Evolutionary conservation across 2,113 vertebrate genomes (phyloP).

Genomic region (Hippoglossus stenolepis): DNA sequence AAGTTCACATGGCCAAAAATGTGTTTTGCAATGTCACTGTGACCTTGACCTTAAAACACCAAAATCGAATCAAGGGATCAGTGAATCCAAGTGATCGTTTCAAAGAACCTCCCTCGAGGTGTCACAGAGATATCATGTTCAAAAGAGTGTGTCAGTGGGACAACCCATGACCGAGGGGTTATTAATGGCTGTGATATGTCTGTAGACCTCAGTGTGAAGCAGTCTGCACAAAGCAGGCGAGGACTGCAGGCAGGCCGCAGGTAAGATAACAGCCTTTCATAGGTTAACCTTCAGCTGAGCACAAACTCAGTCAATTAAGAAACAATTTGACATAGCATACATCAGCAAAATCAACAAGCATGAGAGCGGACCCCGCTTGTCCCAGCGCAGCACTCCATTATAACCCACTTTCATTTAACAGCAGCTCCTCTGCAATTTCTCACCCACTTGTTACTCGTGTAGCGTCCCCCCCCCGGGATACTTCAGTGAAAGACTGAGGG

Average conservation of each 20-base stretch:
- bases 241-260: conserved; percentile 9
- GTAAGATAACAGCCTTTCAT: conserved; percentile 25
- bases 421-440: conserved; percentile 38
- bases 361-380: conserved; percentile 28
- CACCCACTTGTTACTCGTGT: conserved; percentile 37
- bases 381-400: conserved; percentile 45
- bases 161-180: background rate
- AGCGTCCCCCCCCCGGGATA: conserved; percentile 6
- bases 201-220: background rate
- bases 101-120: too few species aligned
- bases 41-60: background rate
- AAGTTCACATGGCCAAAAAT: too few species aligned
- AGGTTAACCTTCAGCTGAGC: conserved; percentile 35
- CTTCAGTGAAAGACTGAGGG: conserved; percentile 18
- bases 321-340: conserved; percentile 53
- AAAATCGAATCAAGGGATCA: too few species aligned
- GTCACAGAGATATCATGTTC: too few species aligned
- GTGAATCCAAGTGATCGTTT: too few species aligned
- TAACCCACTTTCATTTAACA: conserved; percentile 45
- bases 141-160: too few species aligned
- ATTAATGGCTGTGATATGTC: conserved; percentile 12
- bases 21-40: too few species aligned
- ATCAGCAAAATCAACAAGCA: conserved; percentile 55
- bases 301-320: conserved; percentile 46
- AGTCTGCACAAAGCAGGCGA: background rate